These are phyloP conservation scores for Chymomyza costata DNA, from an alignment of 1,140 invertebrate species.

Conservation along the genomic window DNA sequence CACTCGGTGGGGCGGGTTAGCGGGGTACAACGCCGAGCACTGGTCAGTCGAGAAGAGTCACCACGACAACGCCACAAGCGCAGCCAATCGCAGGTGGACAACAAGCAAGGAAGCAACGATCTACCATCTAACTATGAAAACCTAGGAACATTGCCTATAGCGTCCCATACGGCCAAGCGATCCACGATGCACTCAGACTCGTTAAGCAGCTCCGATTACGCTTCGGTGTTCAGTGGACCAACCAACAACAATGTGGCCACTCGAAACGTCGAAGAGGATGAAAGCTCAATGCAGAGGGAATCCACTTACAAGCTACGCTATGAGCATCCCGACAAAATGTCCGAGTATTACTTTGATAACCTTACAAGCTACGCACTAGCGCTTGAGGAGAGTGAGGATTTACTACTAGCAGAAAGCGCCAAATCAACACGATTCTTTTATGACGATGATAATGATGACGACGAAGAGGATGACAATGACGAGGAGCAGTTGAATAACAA, in stretches of 20 bases:
- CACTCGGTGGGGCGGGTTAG: conserved; percentile 61
- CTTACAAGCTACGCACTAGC: conserved; percentile 52
- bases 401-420: conserved; percentile 56
- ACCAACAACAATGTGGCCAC: conserved; percentile 25
- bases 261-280: conserved; percentile 5
- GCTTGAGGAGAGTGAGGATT: conserved; percentile 55
- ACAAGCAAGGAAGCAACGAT: not conserved
- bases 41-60: conserved; percentile 25
- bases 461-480: conserved; percentile 17
- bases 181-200: conserved; percentile 50
- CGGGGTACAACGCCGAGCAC: conserved; percentile 30
- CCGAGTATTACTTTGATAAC: conserved; percentile 69
- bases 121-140: conserved; percentile 59
- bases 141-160: conserved; percentile 51
- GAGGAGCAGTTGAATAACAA: conserved; percentile 17
- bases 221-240: conserved; percentile 72
- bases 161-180: conserved; percentile 15
- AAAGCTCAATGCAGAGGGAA: conserved; percentile 19
- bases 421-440: conserved; percentile 52
- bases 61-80: conserved; percentile 44
- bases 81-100: conserved; percentile 51
- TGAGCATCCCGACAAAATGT: conserved; percentile 73
- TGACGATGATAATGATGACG: conserved; percentile 30
- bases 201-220: conserved; percentile 73
- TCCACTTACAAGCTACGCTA: conserved; percentile 50